Evolutionary conservation across 2,113 vertebrate genomes (phyloP).

Genomic region (Callithrix jacchus): DNA sequence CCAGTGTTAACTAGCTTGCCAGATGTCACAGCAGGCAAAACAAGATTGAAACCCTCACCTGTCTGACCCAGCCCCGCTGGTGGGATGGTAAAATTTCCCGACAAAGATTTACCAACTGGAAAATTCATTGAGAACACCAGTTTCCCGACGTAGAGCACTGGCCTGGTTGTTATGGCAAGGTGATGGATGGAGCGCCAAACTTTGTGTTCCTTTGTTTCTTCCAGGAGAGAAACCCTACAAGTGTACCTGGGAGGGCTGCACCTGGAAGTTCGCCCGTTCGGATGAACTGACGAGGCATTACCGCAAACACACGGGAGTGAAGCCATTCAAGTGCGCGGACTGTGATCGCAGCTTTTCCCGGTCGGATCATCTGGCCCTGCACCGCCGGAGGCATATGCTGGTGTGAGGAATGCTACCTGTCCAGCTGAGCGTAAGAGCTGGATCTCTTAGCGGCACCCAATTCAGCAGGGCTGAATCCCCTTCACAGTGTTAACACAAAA

Average conservation of each 20-base stretch:
- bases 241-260: slow-evolving; percentile 99
- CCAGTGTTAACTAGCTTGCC: background rate
- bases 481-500: slow-evolving; percentile 84
- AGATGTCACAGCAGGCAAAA: background rate
- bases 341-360: slow-evolving; percentile 99
- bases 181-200: background rate
- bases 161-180: background rate
- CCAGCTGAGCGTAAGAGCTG: slow-evolving; percentile 83
- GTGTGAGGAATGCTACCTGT: slow-evolving; percentile 88
- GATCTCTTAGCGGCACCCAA: slow-evolving; percentile 84
- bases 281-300: slow-evolving; percentile 99
- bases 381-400: slow-evolving; percentile 98
- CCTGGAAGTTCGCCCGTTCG: slow-evolving; percentile 99
- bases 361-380: slow-evolving; percentile 98
- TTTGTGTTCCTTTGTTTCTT: slow-evolving; percentile 67
- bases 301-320: slow-evolving; percentile 99
- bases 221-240: slow-evolving; percentile 99
- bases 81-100: background rate
- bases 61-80: background rate
- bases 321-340: slow-evolving; percentile 99
- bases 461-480: slow-evolving; percentile 91
- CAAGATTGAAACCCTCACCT: background rate
- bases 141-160: background rate
- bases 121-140: background rate
- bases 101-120: background rate